Conservation (phyloP, 2,113 vertebrate species). For the Hystrix cristata region DNA sequence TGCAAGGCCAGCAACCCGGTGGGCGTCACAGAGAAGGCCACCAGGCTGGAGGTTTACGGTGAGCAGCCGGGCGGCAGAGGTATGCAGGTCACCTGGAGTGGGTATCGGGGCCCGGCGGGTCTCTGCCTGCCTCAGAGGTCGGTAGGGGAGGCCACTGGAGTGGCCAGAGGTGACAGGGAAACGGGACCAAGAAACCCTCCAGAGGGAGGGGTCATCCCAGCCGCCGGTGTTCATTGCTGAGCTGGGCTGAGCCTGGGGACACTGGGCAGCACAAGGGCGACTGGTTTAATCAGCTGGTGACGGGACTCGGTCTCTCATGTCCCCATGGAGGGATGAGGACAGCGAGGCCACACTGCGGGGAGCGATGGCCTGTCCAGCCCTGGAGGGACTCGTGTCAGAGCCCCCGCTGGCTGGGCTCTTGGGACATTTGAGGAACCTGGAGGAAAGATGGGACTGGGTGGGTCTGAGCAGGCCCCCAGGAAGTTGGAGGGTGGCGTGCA, state of each 20-base stretch:
- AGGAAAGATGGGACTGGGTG: background rate
- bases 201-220: background rate
- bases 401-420: background rate
- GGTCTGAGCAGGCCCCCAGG: background rate
- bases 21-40: conserved; percentile 87
- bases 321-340: background rate
- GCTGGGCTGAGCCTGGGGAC: background rate
- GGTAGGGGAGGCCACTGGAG: background rate
- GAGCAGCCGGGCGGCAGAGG: background rate
- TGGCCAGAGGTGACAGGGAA: background rate
- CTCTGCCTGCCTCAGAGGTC: rapidly evolving
- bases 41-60: conserved; percentile 84
- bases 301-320: rapidly evolving
- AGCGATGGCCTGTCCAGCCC: background rate
- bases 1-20: conserved; percentile 91
- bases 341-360: too few species aligned
- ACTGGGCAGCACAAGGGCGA: too few species aligned
- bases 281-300: too few species aligned
- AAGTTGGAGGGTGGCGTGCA: background rate
- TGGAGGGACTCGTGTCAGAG: background rate
- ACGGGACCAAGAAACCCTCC: background rate
- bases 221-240: rapidly evolving
- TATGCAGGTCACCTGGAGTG: background rate
- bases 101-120: rapidly evolving
- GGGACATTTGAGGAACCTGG: rapidly evolving